Evolutionary conservation across 2,888 invertebrate genomes (phyloP).

Genomic region (Drosophila fungiperda): DNA sequence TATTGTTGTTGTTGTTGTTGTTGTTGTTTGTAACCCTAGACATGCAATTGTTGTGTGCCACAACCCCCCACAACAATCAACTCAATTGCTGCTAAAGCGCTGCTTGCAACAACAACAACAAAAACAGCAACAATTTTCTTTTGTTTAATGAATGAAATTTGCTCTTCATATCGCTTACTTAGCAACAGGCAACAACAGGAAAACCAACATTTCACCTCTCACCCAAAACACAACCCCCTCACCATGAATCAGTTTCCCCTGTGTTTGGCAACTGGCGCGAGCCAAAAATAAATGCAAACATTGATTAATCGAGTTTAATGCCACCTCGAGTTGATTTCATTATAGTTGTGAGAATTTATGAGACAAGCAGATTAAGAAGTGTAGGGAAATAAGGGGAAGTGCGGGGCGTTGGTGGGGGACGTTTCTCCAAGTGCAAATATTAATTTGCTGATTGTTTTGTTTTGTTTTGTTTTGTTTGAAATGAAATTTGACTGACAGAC

Average conservation of each 20-base stretch:
- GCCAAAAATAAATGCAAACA: constrained; percentile 71
- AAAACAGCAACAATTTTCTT: constrained; percentile 26
- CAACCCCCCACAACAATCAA: constrained; percentile 63
- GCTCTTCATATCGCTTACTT: constrained; percentile 59
- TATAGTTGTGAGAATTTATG: constrained; percentile 65
- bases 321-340: constrained; percentile 63
- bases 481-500: constrained; percentile 1
- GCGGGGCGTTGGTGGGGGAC: neutral
- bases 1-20: constrained; percentile 12
- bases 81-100: constrained; percentile 68
- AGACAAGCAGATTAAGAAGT: constrained; percentile 36
- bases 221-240: neutral
- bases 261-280: neutral
- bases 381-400: fast-evolving
- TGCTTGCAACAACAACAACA: constrained; percentile 3
- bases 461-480: constrained; percentile 30
- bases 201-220: neutral
- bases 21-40: constrained; percentile 64
- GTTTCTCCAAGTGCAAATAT: constrained; percentile 65
- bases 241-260: neutral
- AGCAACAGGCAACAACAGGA: constrained; percentile 14
- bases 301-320: constrained; percentile 80
- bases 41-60: constrained; percentile 48
- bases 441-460: constrained; percentile 74
- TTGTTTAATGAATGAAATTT: constrained; percentile 73